Conservation (phyloP, 2,113 vertebrate species). For the Gambusia holbrooki region DNA sequence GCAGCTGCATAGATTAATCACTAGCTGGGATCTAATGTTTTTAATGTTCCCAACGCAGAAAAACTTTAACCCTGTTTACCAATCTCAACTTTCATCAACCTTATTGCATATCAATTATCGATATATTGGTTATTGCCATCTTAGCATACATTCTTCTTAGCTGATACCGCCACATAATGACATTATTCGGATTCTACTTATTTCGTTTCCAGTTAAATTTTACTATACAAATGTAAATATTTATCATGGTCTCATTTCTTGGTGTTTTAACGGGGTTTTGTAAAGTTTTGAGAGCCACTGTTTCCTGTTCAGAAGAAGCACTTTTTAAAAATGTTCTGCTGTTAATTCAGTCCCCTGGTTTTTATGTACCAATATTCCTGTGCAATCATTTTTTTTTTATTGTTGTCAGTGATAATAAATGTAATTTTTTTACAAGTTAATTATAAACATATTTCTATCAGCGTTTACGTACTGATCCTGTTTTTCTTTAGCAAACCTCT, state of each 20-base stretch:
- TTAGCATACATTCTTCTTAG: no score
- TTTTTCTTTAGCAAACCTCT: no score
- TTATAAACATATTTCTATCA: neutral
- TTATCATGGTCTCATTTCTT: neutral
- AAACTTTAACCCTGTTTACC: no score
- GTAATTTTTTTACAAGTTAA: constrained; percentile 8
- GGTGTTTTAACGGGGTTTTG: no score
- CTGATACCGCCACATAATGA: no score
- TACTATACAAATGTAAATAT: neutral
- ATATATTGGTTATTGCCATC: no score
- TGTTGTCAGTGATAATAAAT: constrained; percentile 9
- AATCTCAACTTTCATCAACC: no score
- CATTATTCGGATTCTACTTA: neutral
- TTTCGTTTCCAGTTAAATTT: neutral
- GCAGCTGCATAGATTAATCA: no score
- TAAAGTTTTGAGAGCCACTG: neutral
- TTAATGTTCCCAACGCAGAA: no score
- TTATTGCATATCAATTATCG: no score
- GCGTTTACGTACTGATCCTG: neutral
- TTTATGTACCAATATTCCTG: neutral
- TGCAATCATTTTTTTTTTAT: neutral
- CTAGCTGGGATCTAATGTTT: no score
- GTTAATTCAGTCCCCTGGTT: neutral
- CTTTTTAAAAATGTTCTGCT: neutral
- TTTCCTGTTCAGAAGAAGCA: neutral